A percentile compares a stretch with the other conserved stretches of the same genome.
phyloP scores from a whole-genome alignment of 2,113 vertebrate species.

The Bolborhynchus lineola region DNA sequence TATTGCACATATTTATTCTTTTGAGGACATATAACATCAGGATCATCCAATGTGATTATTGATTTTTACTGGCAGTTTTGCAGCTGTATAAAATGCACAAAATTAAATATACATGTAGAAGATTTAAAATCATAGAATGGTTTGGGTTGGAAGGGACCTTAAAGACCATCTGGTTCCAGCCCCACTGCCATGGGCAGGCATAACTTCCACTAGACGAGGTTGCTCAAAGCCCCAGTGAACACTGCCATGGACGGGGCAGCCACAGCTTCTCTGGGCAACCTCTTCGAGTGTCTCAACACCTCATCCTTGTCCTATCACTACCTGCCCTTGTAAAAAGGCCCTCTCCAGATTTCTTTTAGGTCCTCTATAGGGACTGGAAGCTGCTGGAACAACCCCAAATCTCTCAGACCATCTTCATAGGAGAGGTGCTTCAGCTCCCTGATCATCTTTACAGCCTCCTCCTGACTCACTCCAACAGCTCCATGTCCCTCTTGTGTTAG shows the following conservation, averaged over 20 bases:
- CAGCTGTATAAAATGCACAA: neutral
- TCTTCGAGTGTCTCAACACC: neutral
- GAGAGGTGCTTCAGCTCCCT: neutral
- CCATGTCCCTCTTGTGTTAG: neutral
- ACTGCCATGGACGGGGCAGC: neutral
- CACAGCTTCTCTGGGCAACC: neutral
- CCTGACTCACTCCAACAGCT: neutral
- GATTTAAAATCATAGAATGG: neutral
- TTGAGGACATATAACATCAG: neutral
- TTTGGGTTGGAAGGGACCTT: neutral
- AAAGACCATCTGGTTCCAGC: neutral
- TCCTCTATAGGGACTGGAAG: neutral
- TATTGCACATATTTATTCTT: neutral
- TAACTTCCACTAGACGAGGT: neutral
- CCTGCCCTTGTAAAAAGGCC: neutral
- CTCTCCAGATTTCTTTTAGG: neutral
- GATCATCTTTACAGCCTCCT: neutral
- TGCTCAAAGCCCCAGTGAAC: neutral
- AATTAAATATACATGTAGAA: neutral
- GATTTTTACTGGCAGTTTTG: neutral
- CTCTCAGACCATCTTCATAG: neutral
- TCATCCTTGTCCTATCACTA: neutral
- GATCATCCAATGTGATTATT: neutral
- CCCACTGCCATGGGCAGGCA: neutral
- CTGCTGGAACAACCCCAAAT: neutral